A percentile compares a stretch with the other conserved stretches of the same genome.
These are phyloP conservation scores for Cyprinus carpio DNA, from an alignment of 2,113 vertebrate species.

Conservation along the genomic window DNA sequence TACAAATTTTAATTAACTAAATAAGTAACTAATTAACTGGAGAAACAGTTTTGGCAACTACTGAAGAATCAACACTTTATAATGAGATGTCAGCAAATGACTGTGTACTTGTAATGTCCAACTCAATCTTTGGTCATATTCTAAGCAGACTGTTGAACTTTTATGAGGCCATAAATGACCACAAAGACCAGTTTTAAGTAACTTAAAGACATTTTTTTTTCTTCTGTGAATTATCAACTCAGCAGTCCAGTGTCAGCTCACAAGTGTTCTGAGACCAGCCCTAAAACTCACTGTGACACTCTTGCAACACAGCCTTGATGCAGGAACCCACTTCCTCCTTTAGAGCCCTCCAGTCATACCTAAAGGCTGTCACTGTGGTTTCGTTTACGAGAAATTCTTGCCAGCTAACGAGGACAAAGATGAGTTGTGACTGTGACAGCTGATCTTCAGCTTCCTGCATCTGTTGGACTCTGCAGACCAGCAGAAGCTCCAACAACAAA, in stretches of 20 bases:
- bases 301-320: constrained; percentile 69
- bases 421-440: constrained; percentile 70
- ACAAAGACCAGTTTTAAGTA: not conserved
- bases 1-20: too few relatives aligned
- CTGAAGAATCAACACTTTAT: not conserved
- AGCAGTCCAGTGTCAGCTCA: not conserved
- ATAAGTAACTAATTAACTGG: not conserved
- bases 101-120: not conserved
- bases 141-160: not conserved
- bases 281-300: constrained; percentile 26
- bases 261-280: constrained; percentile 20
- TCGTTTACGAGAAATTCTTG: constrained; percentile 76
- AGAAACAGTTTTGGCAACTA: not conserved
- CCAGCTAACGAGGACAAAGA: constrained; percentile 69
- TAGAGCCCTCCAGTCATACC: constrained; percentile 59
- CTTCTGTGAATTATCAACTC: not conserved
- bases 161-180: constrained; percentile 4
- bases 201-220: not conserved
- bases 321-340: constrained; percentile 71
- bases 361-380: constrained; percentile 64
- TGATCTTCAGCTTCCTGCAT: constrained; percentile 76
- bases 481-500: constrained; percentile 67
- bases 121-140: not conserved
- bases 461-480: constrained; percentile 66
- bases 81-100: not conserved